A percentile compares a stretch with the other conserved stretches of the same genome.
Conservation (phyloP, 2,888 invertebrate genomes). For the Rotaria macrura region DNA sequence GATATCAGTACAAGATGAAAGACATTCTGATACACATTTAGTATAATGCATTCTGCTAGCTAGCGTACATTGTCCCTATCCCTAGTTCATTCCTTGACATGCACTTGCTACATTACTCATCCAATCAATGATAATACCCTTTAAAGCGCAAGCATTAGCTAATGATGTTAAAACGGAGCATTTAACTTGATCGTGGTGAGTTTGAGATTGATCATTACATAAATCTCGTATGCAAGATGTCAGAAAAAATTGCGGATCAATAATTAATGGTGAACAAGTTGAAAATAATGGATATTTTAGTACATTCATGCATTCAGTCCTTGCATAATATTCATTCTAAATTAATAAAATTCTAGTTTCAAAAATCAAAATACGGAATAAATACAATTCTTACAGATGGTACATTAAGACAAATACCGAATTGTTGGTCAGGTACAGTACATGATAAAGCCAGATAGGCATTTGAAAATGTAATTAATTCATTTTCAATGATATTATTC, state of each 20-base stretch:
- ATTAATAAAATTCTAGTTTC: not conserved
- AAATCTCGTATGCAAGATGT: slow-evolving; percentile 74
- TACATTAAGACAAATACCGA: not conserved
- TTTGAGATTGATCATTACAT: slow-evolving; percentile 61
- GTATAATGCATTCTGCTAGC: slow-evolving; percentile 35
- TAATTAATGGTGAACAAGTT: slow-evolving; percentile 66
- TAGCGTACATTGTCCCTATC: slow-evolving; percentile 30
- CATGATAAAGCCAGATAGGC: slow-evolving; percentile 8
- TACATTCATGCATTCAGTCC: slow-evolving; percentile 14
- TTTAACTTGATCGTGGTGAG: slow-evolving; percentile 39
- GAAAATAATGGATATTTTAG: slow-evolving; percentile 36
- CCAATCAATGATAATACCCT: slow-evolving; percentile 67
- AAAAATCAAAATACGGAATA: not conserved
- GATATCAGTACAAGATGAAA: slow-evolving; percentile 33
- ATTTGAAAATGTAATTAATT: not conserved
- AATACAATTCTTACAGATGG: not conserved
- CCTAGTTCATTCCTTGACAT: slow-evolving; percentile 18
- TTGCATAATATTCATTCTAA: slow-evolving; percentile 14
- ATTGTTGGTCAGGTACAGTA: not conserved
- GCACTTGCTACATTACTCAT: slow-evolving; percentile 52
- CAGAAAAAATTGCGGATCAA: slow-evolving; percentile 68
- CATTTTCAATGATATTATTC: not conserved
- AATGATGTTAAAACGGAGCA: slow-evolving; percentile 73
- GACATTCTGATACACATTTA: slow-evolving; percentile 36
- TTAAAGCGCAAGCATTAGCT: slow-evolving; percentile 66